phyloP scores from a whole-genome alignment of 2,797 vertebrate species.

The Sebastes ruberrimus region DNA sequence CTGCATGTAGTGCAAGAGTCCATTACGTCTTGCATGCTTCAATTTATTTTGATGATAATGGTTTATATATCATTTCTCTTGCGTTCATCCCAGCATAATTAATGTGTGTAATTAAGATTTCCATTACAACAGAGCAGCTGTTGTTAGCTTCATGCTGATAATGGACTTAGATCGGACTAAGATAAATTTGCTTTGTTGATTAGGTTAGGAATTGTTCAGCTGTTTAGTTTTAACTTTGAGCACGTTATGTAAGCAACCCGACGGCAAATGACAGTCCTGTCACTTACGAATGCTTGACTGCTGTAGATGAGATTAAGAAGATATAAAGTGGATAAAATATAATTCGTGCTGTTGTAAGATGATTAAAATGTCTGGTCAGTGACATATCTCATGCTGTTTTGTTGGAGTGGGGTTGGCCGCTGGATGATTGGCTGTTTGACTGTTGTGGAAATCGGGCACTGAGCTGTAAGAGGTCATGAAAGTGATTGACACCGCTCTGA shows the following conservation, averaged over 20 bases:
- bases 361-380: neutral
- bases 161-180: conserved; percentile 81
- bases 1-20: conserved; percentile 49
- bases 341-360: conserved; percentile 1
- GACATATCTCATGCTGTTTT: neutral
- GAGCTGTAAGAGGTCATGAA: neutral
- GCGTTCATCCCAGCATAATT: conserved; percentile 79
- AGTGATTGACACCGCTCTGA: neutral
- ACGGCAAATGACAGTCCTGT: conserved; percentile 20
- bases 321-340: neutral
- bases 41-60: conserved; percentile 79
- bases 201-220: conserved; percentile 73
- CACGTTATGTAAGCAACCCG: conserved; percentile 38
- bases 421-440: neutral
- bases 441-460: neutral
- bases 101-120: conserved; percentile 85
- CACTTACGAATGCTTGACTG: conserved; percentile 5
- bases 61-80: conserved; percentile 76
- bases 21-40: conserved; percentile 70
- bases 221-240: conserved; percentile 66
- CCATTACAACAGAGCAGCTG: conserved; percentile 83
- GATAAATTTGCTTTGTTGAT: conserved; percentile 82
- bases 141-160: conserved; percentile 81
- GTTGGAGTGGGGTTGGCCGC: neutral
- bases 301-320: conserved; percentile 19